These are phyloP conservation scores for Odontesthes bonariensis DNA, from an alignment of 2,113 vertebrate genomes.

Conservation along the genomic window DNA sequence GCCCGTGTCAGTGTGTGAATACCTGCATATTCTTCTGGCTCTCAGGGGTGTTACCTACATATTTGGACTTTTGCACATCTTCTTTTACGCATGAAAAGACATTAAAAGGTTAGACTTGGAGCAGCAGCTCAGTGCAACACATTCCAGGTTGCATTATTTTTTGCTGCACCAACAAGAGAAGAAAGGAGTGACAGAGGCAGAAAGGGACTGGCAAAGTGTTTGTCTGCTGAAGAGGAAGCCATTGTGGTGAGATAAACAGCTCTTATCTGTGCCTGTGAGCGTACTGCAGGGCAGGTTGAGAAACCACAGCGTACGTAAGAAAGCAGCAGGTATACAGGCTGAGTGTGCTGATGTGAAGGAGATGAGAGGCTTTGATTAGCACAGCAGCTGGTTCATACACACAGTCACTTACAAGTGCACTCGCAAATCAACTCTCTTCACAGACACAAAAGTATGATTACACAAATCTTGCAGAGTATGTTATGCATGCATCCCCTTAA, in stretches of 20 bases:
- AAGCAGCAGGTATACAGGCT: conserved; percentile 52
- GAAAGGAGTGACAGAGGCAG: conserved; percentile 16
- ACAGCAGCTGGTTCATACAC: conserved; percentile 36
- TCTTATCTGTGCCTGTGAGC: conserved; percentile 61
- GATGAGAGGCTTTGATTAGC: conserved; percentile 52
- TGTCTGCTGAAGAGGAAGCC: conserved; percentile 69
- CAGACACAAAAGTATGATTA: neutral
- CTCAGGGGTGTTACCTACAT: conserved; percentile 20
- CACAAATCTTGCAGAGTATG: conserved; percentile 2
- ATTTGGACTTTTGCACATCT: neutral
- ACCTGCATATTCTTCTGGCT: conserved; percentile 28
- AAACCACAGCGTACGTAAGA: conserved; percentile 73
- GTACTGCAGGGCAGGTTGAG: conserved; percentile 50
- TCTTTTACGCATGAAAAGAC: neutral
- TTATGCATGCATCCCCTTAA: neutral
- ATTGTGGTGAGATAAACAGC: conserved; percentile 60
- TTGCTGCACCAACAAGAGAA: conserved; percentile 10
- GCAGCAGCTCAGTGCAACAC: neutral
- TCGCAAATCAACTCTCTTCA: neutral
- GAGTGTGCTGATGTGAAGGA: conserved; percentile 54
- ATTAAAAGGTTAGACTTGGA: neutral
- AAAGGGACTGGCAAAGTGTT: conserved; percentile 21
- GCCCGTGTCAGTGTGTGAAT: conserved; percentile 7
- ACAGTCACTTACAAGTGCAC: conserved; percentile 15
- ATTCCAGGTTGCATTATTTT: conserved; percentile 7